Percentiles rank a stretch among this genome's conserved stretches.
Conservation (phyloP, 2,888 invertebrate species). For the Miltochrista miniata region DNA sequence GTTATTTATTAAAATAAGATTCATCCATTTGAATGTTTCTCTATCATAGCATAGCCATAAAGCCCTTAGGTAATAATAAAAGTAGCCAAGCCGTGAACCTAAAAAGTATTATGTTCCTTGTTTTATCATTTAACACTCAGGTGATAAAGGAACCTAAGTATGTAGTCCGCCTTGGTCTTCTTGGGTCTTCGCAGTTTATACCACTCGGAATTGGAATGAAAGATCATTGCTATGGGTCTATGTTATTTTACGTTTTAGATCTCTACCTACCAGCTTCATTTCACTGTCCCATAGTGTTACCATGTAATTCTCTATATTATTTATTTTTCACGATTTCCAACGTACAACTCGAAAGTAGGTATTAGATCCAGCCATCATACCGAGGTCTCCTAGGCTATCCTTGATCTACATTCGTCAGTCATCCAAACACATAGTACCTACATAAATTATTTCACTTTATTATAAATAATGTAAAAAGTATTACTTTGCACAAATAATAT, state of each 20-base stretch:
- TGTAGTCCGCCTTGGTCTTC: background rate
- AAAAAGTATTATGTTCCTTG: background rate
- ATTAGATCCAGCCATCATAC: too few relatives aligned
- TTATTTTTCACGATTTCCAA: background rate
- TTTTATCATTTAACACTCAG: background rate
- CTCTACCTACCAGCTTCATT: too few relatives aligned
- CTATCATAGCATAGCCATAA: slow-evolving; percentile 29
- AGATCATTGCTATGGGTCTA: background rate
- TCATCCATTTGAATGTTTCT: slow-evolving; percentile 35
- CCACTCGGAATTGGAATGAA: too few relatives aligned
- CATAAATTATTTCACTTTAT: slow-evolving; percentile 44
- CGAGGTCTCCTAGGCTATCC: background rate
- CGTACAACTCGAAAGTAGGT: background rate
- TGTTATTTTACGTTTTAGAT: too few relatives aligned
- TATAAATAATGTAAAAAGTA: slow-evolving; percentile 66
- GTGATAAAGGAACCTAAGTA: background rate
- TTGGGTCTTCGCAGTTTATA: too few relatives aligned
- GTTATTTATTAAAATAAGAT: slow-evolving; percentile 71
- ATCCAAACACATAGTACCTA: slow-evolving; percentile 34
- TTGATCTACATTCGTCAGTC: slow-evolving; percentile 46
- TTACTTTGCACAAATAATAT: slow-evolving; percentile 70
- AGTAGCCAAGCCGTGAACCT: slow-evolving; percentile 1
- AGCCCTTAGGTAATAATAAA: slow-evolving; percentile 20
- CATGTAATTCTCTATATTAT: too few relatives aligned
- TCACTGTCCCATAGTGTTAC: too few relatives aligned